These are phyloP conservation scores for Eulemur macaco DNA, from an alignment of 2,113 vertebrate species.

Conservation along the genomic window DNA sequence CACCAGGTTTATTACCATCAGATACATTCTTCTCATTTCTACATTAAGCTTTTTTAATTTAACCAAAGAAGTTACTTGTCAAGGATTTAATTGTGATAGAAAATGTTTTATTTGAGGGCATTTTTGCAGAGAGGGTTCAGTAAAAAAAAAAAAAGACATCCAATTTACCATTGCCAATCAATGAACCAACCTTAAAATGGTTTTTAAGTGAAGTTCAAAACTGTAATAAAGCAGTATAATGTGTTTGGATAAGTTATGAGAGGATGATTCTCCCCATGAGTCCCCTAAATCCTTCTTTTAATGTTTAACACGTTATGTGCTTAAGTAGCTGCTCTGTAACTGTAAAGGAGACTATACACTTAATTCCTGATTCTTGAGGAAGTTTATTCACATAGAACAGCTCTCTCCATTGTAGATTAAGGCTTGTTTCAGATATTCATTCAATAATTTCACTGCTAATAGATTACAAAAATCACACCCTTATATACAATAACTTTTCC, in stretches of 20 bases:
- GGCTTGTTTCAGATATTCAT: neutral
- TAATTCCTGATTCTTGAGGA: neutral
- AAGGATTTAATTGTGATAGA: conserved; percentile 1
- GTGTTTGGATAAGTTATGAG: neutral
- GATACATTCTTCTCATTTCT: neutral
- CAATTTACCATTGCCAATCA: neutral
- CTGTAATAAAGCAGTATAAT: neutral
- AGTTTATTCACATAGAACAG: neutral
- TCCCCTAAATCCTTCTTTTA: neutral
- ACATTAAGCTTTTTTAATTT: neutral
- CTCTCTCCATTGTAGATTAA: neutral
- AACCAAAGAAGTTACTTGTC: neutral
- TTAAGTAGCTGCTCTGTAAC: neutral
- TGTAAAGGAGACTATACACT: neutral
- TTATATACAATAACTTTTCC: neutral
- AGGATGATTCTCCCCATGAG: neutral
- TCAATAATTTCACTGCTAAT: neutral
- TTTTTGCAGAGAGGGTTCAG: neutral
- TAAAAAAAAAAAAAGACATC: neutral
- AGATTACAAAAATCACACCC: neutral
- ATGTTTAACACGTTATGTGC: neutral
- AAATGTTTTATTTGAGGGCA: neutral
- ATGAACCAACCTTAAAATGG: neutral
- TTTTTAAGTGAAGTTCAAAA: neutral
- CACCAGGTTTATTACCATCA: neutral